Conservation (phyloP, 2,888 invertebrate genomes). For the Seladonia tumulorum region DNA sequence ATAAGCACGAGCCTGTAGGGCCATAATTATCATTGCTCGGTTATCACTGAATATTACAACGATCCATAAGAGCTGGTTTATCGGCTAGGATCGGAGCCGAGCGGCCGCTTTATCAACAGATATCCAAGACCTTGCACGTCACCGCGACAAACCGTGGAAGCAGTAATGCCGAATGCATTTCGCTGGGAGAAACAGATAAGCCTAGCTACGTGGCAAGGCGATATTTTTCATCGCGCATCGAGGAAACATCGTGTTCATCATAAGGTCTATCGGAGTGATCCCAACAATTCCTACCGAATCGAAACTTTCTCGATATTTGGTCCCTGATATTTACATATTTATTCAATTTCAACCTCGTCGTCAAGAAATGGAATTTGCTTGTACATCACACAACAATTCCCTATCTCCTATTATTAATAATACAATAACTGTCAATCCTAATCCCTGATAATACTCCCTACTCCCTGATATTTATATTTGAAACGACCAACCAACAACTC, state of each 20-base stretch:
- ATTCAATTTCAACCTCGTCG: background rate
- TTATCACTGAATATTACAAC: slow-evolving; percentile 39
- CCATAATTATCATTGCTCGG: slow-evolving; percentile 16
- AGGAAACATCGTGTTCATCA: slow-evolving; percentile 49
- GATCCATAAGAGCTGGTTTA: slow-evolving; percentile 34
- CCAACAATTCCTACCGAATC: slow-evolving; percentile 14
- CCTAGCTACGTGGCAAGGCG: slow-evolving; percentile 33
- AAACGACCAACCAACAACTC: background rate
- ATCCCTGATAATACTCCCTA: too few relatives aligned
- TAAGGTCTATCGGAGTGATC: slow-evolving; percentile 29
- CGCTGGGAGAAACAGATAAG: slow-evolving; percentile 40
- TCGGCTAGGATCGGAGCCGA: slow-evolving; percentile 16
- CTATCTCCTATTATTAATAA: too few relatives aligned
- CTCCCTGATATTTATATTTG: background rate
- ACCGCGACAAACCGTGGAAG: slow-evolving; percentile 27
- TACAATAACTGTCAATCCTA: too few relatives aligned
- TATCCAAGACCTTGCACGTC: slow-evolving; percentile 48
- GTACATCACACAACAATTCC: too few relatives aligned
- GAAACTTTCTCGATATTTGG: slow-evolving; percentile 10
- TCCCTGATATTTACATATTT: background rate
- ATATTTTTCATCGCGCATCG: slow-evolving; percentile 53
- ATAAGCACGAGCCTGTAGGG: background rate
- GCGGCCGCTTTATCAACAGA: slow-evolving; percentile 25
- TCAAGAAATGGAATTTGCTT: background rate
- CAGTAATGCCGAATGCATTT: slow-evolving; percentile 37